Percentiles rank a stretch among this genome's conserved stretches.
phyloP scores from a whole-genome alignment of 2,113 vertebrate genomes.

The Passer domesticus region DNA sequence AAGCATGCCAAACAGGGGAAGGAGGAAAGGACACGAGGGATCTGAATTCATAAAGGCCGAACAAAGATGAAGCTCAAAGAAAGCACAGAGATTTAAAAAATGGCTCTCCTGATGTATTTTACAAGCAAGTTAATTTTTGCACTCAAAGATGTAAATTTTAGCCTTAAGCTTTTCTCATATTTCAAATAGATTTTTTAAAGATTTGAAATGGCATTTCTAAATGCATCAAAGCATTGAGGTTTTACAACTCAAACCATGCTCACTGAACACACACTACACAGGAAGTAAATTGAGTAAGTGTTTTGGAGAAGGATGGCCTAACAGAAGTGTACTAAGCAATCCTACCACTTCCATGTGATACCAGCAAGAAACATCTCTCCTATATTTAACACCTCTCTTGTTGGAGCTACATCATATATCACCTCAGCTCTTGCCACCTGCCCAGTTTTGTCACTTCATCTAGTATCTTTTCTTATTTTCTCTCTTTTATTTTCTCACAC shows the following conservation, averaged over 20 bases:
- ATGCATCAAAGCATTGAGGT: neutral
- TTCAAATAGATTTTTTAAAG: neutral
- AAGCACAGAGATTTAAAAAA: conserved; percentile 11
- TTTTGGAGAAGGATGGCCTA: neutral
- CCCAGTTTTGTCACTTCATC: neutral
- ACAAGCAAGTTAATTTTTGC: neutral
- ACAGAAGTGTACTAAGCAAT: neutral
- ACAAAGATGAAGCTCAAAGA: conserved; percentile 46
- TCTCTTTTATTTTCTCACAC: neutral
- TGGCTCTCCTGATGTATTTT: neutral
- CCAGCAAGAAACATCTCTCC: neutral
- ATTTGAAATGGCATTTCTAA: conserved; percentile 23
- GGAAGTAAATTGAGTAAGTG: neutral
- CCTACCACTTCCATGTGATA: neutral
- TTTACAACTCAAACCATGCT: neutral
- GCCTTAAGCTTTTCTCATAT: neutral
- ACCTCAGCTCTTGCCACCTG: neutral
- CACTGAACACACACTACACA: neutral
- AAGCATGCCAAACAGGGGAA: neutral
- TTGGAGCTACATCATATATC: neutral
- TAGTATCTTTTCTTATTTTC: neutral
- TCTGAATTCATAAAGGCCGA: conserved; percentile 62
- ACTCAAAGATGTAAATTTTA: neutral
- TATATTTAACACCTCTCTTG: neutral
- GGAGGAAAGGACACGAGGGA: neutral